phyloP scores from a whole-genome alignment of 2,888 invertebrate species.

The Eupithecia pulchellata region DNA sequence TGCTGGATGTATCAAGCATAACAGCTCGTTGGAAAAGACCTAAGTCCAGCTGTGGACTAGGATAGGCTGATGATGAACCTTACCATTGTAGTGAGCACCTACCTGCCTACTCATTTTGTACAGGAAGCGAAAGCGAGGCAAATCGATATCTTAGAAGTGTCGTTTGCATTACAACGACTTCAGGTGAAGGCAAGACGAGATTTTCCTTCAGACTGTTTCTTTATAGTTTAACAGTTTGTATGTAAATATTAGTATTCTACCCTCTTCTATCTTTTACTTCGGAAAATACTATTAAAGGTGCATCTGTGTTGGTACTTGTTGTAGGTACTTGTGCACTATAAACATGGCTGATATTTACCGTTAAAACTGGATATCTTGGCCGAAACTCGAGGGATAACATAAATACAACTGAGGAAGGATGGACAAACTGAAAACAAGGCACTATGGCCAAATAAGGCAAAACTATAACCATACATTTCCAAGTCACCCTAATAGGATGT shows the following conservation, averaged over 20 bases:
- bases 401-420: not conserved
- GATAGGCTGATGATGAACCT: not conserved
- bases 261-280: not conserved
- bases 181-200: conserved; percentile 27
- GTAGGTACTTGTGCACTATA: not conserved
- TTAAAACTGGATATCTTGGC: not conserved
- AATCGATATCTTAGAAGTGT: conserved; percentile 40
- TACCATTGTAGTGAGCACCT: not conserved
- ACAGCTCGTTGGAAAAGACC: not conserved
- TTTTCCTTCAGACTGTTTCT: conserved; percentile 22
- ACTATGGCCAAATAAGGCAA: not conserved
- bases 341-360: not conserved
- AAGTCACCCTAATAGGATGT: not conserved
- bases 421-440: not conserved
- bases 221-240: not conserved
- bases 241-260: not conserved
- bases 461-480: not conserved
- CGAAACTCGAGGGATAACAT: not conserved
- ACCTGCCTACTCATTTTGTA: conserved; percentile 16
- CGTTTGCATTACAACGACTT: conserved; percentile 42
- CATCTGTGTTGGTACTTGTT: not conserved
- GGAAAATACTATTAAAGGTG: not conserved
- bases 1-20: not conserved
- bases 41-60: not conserved
- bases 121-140: conserved; percentile 19